Evolutionary conservation across 2,797 vertebrate genomes (phyloP).

Genomic region (Microtus agrestis): DNA sequence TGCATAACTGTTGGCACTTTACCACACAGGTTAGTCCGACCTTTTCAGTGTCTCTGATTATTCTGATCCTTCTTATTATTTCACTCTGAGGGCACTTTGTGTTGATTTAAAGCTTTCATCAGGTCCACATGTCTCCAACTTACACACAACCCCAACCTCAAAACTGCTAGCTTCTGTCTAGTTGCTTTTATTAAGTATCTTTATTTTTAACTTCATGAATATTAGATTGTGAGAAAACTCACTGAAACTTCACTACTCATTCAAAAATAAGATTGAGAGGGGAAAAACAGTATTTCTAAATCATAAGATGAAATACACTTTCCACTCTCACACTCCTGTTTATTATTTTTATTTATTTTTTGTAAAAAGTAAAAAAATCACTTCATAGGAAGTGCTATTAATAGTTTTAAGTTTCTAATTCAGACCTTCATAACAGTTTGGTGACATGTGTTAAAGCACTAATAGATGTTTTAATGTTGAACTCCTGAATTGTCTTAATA

Average conservation of each 20-base stretch:
- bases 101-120: neutral
- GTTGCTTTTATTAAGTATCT: neutral
- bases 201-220: neutral
- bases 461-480: neutral
- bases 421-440: conserved; percentile 31
- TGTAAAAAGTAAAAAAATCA: neutral
- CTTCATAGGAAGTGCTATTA: neutral
- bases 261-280: neutral
- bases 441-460: neutral
- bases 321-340: neutral
- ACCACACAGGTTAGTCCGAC: neutral
- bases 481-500: neutral
- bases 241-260: neutral
- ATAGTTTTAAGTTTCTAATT: conserved; percentile 12
- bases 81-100: neutral
- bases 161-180: neutral
- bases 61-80: neutral
- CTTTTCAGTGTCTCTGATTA: neutral
- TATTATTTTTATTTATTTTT: neutral
- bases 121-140: neutral
- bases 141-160: neutral
- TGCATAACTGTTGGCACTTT: neutral
- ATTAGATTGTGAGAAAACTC: neutral
- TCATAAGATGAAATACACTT: neutral
- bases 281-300: neutral